Evolutionary conservation across 1,140 invertebrate genomes (phyloP).

Genomic region (Nixonia krombeini): DNA sequence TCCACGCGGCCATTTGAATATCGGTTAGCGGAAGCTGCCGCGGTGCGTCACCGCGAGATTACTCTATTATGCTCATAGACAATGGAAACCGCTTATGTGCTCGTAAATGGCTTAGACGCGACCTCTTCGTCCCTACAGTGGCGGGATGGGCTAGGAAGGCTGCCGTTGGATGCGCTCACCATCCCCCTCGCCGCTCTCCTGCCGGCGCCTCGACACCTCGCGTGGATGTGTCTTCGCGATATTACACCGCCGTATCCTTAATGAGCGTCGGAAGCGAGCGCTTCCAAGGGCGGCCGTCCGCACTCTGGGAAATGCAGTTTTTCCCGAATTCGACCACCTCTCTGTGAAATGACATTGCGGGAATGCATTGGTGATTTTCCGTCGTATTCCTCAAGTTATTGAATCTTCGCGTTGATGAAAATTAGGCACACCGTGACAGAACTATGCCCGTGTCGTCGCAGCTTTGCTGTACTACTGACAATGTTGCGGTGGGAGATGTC

Average conservation of each 20-base stretch:
- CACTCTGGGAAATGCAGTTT: no score
- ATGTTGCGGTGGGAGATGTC: no score
- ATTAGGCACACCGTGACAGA: no score
- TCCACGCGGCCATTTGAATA: conserved; percentile 67
- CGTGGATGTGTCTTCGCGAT: conserved; percentile 17
- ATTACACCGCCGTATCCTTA: conserved; percentile 32
- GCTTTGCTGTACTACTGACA: no score
- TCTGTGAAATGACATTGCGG: no score
- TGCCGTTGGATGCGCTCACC: no score
- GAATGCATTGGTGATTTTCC: no score
- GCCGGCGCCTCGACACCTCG: conserved; percentile 4
- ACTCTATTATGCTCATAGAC: conserved; percentile 70
- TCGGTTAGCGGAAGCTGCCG: conserved; percentile 59
- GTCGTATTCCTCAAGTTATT: no score
- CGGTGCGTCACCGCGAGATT: conserved; percentile 70
- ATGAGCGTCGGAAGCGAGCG: conserved; percentile 29
- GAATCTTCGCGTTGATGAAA: no score
- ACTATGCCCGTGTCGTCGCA: no score
- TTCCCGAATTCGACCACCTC: no score
- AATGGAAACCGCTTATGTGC: conserved; percentile 69
- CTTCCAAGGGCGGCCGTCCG: conserved; percentile 10
- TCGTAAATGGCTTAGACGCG: conserved; percentile 67
- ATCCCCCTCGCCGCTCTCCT: conserved; percentile 33
- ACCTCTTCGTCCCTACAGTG: conserved; percentile 42
- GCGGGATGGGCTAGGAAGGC: conserved; percentile 39